Conservation (phyloP, 2,113 vertebrate genomes). For the Petrocephalus microphthalmus region DNA sequence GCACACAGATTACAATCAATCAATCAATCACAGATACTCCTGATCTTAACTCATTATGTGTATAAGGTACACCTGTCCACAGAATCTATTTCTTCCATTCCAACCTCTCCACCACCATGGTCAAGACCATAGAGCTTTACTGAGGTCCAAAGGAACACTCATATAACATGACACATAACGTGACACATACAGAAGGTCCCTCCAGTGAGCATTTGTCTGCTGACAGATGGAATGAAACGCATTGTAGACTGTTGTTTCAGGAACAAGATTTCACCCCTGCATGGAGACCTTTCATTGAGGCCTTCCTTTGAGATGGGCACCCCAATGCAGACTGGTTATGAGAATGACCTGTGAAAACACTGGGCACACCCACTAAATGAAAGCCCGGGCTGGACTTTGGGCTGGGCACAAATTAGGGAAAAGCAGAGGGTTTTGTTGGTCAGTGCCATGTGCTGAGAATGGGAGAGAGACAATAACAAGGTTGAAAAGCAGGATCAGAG, state of each 20-base stretch:
- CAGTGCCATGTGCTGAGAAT: background rate
- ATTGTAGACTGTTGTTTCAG: background rate
- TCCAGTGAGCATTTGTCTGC: background rate
- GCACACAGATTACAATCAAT: no score
- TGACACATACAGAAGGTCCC: background rate
- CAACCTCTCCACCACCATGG: no score
- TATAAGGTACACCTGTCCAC: no score
- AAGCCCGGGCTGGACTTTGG: background rate
- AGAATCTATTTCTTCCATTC: no score
- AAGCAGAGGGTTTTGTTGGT: background rate
- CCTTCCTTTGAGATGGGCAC: background rate
- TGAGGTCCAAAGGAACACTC: background rate
- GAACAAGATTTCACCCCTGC: background rate
- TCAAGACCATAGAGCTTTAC: background rate
- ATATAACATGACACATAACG: background rate
- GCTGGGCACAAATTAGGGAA: background rate
- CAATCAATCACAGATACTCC: no score
- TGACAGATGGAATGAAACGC: background rate
- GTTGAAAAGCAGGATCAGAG: background rate
- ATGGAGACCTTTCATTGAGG: background rate
- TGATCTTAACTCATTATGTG: no score
- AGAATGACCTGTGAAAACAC: background rate
- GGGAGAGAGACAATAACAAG: background rate
- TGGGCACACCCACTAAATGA: background rate
- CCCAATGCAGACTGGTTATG: background rate